phyloP scores from a whole-genome alignment of 2,888 invertebrate genomes.

The Lasius fuliginosus region DNA sequence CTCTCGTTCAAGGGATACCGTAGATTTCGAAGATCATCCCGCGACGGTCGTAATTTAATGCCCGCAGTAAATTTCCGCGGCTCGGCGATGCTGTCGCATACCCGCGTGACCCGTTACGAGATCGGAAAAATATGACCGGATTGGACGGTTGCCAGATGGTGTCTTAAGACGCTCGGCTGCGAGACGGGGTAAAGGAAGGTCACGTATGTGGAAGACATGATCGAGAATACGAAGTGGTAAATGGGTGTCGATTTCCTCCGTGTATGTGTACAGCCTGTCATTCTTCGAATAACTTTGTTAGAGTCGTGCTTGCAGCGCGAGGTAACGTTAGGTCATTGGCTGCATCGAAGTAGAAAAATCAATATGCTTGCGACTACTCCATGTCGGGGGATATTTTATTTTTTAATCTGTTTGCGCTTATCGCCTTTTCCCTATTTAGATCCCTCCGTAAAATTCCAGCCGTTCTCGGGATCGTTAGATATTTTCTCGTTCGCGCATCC shows the following conservation, averaged over 20 bases:
- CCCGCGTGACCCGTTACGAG: slow-evolving; percentile 55
- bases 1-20: slow-evolving; percentile 56
- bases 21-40: slow-evolving; percentile 69
- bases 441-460: slow-evolving; percentile 5
- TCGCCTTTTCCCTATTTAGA: slow-evolving; percentile 10
- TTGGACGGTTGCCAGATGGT: slow-evolving; percentile 58
- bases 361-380: slow-evolving; percentile 58
- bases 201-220: slow-evolving; percentile 46
- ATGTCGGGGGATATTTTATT: slow-evolving; percentile 26
- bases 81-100: slow-evolving; percentile 61
- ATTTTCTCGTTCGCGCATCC: slow-evolving; percentile 19
- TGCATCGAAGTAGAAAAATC: slow-evolving; percentile 71
- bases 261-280: slow-evolving; percentile 47
- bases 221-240: slow-evolving; percentile 53
- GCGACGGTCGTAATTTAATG: slow-evolving; percentile 70
- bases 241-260: slow-evolving; percentile 32
- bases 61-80: slow-evolving; percentile 67
- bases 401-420: slow-evolving; percentile 62
- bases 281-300: slow-evolving; percentile 65
- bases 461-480: slow-evolving; percentile 6
- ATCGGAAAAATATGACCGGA: slow-evolving; percentile 70
- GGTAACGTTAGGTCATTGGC: slow-evolving; percentile 57
- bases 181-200: slow-evolving; percentile 25
- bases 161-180: slow-evolving; percentile 47
- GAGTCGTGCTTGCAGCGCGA: slow-evolving; percentile 46